phyloP scores from a whole-genome alignment of 1,140 invertebrate species.

The Drosophila carrolli region DNA sequence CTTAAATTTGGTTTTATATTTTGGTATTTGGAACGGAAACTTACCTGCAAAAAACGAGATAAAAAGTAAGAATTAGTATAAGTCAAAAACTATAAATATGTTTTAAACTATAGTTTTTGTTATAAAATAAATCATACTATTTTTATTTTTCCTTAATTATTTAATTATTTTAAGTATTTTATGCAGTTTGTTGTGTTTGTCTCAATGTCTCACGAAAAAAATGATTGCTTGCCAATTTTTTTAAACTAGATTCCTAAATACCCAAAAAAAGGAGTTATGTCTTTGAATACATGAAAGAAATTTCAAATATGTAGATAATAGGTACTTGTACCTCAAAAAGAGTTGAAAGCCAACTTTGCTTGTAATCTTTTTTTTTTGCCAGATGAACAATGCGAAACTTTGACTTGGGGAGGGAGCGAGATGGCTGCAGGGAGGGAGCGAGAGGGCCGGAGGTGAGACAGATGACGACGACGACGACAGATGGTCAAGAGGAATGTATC shows the following conservation, averaged over 20 bases:
- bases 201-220: too few species aligned
- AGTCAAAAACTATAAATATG: too few species aligned
- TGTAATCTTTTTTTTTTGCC: neutral
- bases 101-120: too few species aligned
- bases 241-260: too few species aligned
- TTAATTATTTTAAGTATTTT: neutral
- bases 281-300: neutral
- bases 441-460: conserved; percentile 21
- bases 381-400: conserved; percentile 21
- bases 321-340: conserved; percentile 1
- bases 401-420: conserved; percentile 10
- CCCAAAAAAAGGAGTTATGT: too few species aligned
- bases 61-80: neutral
- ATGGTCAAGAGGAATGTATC: conserved; percentile 62
- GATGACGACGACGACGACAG: conserved; percentile 45
- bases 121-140: too few species aligned
- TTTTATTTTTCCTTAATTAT: too few species aligned
- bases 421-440: conserved; percentile 1
- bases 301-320: neutral
- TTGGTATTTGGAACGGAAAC: conserved; percentile 14
- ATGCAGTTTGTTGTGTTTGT: too few species aligned
- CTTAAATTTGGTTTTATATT: neutral
- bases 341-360: conserved; percentile 11
- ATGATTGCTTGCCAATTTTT: too few species aligned
- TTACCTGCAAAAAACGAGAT: conserved; percentile 56